Percentiles rank a stretch among this genome's conserved stretches.
Conservation (phyloP, 2,113 vertebrate genomes). For the Hippocampus abdominalis region DNA sequence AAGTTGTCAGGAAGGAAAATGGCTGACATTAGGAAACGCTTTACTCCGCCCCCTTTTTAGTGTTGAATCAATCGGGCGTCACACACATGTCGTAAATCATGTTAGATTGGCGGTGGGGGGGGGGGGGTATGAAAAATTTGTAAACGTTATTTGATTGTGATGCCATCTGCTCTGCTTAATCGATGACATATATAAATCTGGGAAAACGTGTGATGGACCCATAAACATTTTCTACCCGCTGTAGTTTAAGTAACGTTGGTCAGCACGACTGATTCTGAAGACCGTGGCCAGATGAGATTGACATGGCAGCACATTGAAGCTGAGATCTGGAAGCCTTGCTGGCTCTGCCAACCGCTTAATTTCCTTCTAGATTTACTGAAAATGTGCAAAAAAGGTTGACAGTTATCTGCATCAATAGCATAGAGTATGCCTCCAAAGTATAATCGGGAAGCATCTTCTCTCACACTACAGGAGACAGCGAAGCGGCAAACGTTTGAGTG, state of each 20-base stretch:
- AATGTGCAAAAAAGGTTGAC: no score
- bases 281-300: no score
- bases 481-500: constrained; percentile 35
- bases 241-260: background rate
- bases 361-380: no score
- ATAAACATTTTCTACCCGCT: no score
- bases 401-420: no score
- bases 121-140: constrained; percentile 4
- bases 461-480: constrained; percentile 12
- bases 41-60: constrained; percentile 22
- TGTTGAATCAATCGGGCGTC: constrained; percentile 21
- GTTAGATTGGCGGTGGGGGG: constrained; percentile 14
- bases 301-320: no score
- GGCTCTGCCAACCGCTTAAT: no score
- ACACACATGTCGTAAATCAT: constrained; percentile 32
- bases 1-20: constrained; percentile 59
- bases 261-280: no score
- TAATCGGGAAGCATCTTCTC: background rate
- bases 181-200: background rate
- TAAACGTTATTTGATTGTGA: background rate
- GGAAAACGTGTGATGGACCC: no score
- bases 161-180: background rate
- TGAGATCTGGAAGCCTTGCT: no score
- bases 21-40: constrained; percentile 38
- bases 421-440: background rate